These are phyloP conservation scores for Geodia barretti DNA, from an alignment of 37 sponge, comb jelly and placozoan species.

Conservation along the genomic window DNA sequence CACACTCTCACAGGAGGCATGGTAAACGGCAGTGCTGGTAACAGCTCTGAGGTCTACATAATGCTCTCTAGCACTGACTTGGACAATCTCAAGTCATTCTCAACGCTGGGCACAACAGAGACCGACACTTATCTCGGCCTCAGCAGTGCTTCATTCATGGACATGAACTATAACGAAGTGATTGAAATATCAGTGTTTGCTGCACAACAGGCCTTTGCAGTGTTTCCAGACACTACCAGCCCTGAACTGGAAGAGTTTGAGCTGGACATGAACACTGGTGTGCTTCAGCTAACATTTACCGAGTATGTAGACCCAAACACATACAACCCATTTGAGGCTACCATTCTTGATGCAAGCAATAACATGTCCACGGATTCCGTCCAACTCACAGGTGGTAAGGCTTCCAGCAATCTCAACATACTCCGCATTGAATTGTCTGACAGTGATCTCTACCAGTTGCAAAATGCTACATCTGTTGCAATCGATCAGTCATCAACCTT, in stretches of 20 bases:
- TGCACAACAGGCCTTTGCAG: constrained; percentile 30
- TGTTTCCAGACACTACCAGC: constrained; percentile 36
- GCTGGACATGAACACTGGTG: constrained; percentile 74
- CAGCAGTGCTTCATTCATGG: constrained; percentile 41
- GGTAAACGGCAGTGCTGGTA: constrained; percentile 8
- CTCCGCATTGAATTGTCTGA: constrained; percentile 40
- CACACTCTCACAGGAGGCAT: constrained; percentile 77
- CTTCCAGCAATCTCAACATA: constrained; percentile 49
- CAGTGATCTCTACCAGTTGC: constrained; percentile 50
- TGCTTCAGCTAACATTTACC: constrained; percentile 70
- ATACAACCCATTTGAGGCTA: constrained; percentile 28
- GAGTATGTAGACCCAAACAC: constrained; percentile 64
- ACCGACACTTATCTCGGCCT: constrained; percentile 62
- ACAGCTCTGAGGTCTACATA: constrained; percentile 53
- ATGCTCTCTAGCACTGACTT: constrained; percentile 67
- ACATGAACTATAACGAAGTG: constrained; percentile 66
- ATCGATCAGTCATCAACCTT: constrained; percentile 38
- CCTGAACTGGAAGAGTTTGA: constrained; percentile 59
- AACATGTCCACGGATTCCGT: constrained; percentile 1
- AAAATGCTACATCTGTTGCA: constrained; percentile 46
- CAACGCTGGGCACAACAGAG: constrained; percentile 43
- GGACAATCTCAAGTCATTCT: constrained; percentile 64
- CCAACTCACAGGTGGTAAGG: constrained; percentile 54
- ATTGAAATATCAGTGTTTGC: constrained; percentile 10
- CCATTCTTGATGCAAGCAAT: constrained; percentile 32